Evolutionary conservation across 2,797 vertebrate genomes (phyloP), one percentile per base, ranked within the genome.

Genomic region (Acanthurus tractus): DNA sequence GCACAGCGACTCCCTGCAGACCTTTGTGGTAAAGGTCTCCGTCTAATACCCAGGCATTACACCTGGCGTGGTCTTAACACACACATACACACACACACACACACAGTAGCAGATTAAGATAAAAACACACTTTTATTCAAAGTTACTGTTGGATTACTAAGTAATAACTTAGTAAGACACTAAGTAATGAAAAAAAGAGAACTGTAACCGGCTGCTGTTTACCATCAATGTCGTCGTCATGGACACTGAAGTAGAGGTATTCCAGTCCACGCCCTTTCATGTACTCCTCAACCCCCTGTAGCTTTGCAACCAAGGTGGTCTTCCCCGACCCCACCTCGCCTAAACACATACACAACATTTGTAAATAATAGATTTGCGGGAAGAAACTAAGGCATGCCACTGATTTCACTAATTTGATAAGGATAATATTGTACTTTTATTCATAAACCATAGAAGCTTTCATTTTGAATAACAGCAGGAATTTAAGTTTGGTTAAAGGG

Each of bases 201-300:
- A 65, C 11, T 58, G 8, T 38, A 70, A 38, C 10, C 3, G 46
- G 44, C 14, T 17, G 7, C 55, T 58, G 79, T 88, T 96, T 95
- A 98, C 98, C 98, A 57, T 99, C 98, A 88, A 98, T 92, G 92
- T 99, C 98, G 86, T 99, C 98, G 54, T 99, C 98, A 22, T 99
- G 97, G 38, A 99, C 97, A 78, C 92, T 98, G 86, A 99, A 96
- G 93, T 99, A 99, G 75, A 99, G 95, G 89, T 99, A 99, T 85
- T 99, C 98, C 93, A 99, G 93, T 81, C 98, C 98, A 93, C 98
- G 96, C 81, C 98, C 98, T 94, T 99, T 99, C 95, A 98, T 98
- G 89, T 97, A 99, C 66, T 99, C 98, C 49, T 98, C 98, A 64
- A 99, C 94, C 74, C 97, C 97, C 91, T 99, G 98, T 61, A 99